phyloP scores from a whole-genome alignment of 2,888 invertebrate species.

The Yponomeuta sedellus region DNA sequence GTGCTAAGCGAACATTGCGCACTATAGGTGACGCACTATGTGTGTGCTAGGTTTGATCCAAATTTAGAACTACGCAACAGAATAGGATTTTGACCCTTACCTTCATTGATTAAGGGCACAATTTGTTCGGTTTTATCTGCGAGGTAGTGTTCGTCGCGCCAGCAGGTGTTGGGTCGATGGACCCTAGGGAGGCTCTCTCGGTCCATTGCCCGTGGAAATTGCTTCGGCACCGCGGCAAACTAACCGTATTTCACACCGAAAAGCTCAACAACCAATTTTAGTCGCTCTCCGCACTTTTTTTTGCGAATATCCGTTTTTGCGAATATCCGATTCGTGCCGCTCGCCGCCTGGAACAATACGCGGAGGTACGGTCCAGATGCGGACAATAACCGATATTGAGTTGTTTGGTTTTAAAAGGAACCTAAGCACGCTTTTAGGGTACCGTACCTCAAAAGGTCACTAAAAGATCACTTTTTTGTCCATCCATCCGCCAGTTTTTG shows the following conservation, averaged over 20 bases:
- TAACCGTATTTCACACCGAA: conserved; percentile 43
- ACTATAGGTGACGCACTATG: too few species aligned
- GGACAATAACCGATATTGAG: neutral
- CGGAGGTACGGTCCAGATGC: too few species aligned
- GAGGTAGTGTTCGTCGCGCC: neutral
- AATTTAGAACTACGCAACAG: neutral
- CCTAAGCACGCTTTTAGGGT: too few species aligned
- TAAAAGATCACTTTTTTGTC: too few species aligned
- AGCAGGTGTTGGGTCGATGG: conserved; percentile 14
- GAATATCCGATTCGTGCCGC: conserved; percentile 8
- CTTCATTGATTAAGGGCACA: neutral
- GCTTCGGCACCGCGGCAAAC: conserved; percentile 38
- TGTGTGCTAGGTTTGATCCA: neutral
- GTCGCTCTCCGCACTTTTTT: neutral
- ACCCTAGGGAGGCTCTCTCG: conserved; percentile 34
- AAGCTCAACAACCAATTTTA: conserved; percentile 27
- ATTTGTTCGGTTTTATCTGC: neutral
- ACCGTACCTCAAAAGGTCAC: too few species aligned
- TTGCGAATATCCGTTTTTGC: conserved; percentile 7
- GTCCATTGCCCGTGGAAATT: conserved; percentile 42
- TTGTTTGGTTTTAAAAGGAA: neutral
- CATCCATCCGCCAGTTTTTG: too few species aligned
- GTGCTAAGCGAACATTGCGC: too few species aligned
- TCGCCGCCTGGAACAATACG: neutral
- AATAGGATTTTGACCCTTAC: neutral